Percentiles rank a stretch among this genome's conserved stretches.
phyloP scores from a whole-genome alignment of 2,113 vertebrate genomes.

The Lucifuga dentata region DNA sequence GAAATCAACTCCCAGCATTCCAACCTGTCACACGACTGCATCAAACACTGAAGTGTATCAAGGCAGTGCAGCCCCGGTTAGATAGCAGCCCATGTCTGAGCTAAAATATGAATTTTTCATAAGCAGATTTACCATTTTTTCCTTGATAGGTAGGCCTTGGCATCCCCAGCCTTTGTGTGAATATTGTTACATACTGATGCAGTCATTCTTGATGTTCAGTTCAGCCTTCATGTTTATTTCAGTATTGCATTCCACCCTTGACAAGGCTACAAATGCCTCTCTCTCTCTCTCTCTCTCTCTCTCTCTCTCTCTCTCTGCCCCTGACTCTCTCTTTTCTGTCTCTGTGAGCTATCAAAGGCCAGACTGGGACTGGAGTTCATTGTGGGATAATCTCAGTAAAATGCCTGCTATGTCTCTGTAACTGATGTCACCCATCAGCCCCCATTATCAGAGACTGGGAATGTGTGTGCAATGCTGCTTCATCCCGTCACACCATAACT shows the following conservation, averaged over 20 bases:
- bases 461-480: constrained; percentile 49
- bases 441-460: constrained; percentile 53
- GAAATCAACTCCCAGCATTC: constrained; percentile 34
- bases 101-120: constrained; percentile 66
- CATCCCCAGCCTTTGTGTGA: constrained; percentile 13
- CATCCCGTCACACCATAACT: constrained; percentile 36
- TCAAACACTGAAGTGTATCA: constrained; percentile 26
- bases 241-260: constrained; percentile 25
- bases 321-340: not conserved
- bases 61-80: constrained; percentile 13
- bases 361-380: constrained; percentile 51
- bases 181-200: constrained; percentile 53
- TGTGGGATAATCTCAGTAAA: constrained; percentile 64
- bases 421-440: constrained; percentile 57
- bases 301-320: constrained; percentile 4
- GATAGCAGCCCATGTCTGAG: constrained; percentile 17
- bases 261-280: constrained; percentile 34
- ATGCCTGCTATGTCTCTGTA: constrained; percentile 61
- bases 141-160: constrained; percentile 29
- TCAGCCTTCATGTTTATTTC: constrained; percentile 60
- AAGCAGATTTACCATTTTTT: constrained; percentile 35
- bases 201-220: constrained; percentile 42
- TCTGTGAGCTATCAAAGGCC: constrained; percentile 49
- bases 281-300: not conserved
- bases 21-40: constrained; percentile 33